Base-by-base conservation (phyloP, 1,140 invertebrate genomes). In the Drosophila mauritiana region DNA sequence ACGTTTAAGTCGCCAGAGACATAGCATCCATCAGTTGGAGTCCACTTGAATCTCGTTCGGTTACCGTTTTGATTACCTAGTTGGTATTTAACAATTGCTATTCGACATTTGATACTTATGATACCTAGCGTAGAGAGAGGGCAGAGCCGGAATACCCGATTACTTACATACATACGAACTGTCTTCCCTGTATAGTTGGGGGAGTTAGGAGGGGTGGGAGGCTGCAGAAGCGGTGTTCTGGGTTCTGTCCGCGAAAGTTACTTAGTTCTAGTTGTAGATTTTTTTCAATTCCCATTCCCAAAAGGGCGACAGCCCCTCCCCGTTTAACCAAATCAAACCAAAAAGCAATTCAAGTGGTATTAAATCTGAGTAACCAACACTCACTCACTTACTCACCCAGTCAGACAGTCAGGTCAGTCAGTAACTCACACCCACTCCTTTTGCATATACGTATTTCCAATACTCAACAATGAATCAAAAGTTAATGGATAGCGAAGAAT, bases 291-390 rank as follows among this genome's bases (percentile, higher is more conserved):
- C 46, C 51, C 42, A 62, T 58, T 22, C 58, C 34, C n/a, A 61
- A 37, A 37, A 17, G 11, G 22, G 37, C 39, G 13, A 7, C 39
- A 17, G 27, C 22, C 17, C 40, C 10, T 22, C 15, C 31, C 55
- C 52, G 42, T 31, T 22, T 40, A 86, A 61, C 43, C 57, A n/a
- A 86, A 39, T 39, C 15, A 42, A 42, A 43, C 40, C 40, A 43
- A 43, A 43, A 88, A 88, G 83, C 83, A 88, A 88, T 88, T 88
- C 59, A 86, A 83, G 83, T 88, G 83, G 83, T 86, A 86, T 86
- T 86, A 82, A 37, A 59, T 25, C 31, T 61, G 53, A 57, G 37
- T 58, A 56, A 43, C 39, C 51, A 46, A 64, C 39, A 80, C 61
- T 52, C 42, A 54, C 20, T 37, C 43, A 59, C 40, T 67, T 22